phyloP scores from a whole-genome alignment of 2,797 vertebrate genomes.

The Jordanella pulchra region DNA sequence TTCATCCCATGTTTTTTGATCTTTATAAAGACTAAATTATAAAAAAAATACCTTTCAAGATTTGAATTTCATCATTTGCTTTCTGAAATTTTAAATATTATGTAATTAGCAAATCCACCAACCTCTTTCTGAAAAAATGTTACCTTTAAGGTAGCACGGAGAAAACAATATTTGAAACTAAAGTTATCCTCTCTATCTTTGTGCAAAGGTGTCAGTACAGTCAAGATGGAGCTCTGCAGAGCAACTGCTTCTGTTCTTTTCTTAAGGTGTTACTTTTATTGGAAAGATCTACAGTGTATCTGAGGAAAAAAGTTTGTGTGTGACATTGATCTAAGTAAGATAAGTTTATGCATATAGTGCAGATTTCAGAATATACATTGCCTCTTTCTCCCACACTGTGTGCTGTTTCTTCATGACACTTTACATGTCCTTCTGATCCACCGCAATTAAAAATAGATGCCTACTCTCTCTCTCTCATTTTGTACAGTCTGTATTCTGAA shows the following conservation, averaged over 20 bases:
- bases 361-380: constrained; percentile 69
- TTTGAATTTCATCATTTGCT: background rate
- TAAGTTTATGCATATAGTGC: constrained; percentile 72
- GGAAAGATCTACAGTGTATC: constrained; percentile 6
- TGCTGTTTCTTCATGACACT: constrained; percentile 59
- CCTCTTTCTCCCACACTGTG: constrained; percentile 45
- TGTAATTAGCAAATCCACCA: no score
- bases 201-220: constrained; percentile 22
- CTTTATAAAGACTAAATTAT: background rate
- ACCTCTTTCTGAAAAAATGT: no score
- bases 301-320: constrained; percentile 23
- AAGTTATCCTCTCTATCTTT: constrained; percentile 10
- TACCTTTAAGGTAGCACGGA: constrained; percentile 17
- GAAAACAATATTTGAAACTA: constrained; percentile 25
- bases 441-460: constrained; percentile 51
- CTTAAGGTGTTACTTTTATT: constrained; percentile 28
- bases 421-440: constrained; percentile 71
- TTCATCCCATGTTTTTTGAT: background rate
- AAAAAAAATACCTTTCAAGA: background rate
- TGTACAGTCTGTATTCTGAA: constrained; percentile 55
- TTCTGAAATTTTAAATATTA: background rate
- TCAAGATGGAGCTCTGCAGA: constrained; percentile 10
- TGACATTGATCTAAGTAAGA: constrained; percentile 60
- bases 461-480: constrained; percentile 59
- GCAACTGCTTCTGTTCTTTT: constrained; percentile 13